Evolutionary conservation across 2,888 invertebrate species (phyloP).

Genomic region (Drosophila greeni): DNA sequence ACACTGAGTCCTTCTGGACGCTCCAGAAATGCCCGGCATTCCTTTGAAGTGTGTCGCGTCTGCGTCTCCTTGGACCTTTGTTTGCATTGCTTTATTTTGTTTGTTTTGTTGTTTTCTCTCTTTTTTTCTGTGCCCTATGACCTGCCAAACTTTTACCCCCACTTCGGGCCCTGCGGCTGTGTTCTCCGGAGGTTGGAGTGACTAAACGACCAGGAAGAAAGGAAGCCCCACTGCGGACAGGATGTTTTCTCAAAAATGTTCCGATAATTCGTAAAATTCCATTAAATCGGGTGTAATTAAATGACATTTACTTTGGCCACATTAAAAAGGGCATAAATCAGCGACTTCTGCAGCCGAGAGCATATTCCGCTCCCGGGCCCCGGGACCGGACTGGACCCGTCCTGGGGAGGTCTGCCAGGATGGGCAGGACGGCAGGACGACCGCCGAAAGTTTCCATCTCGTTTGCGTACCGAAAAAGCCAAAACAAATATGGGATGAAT

Average conservation of each 20-base stretch:
- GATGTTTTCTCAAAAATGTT: constrained; percentile 52
- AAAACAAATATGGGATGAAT: constrained; percentile 71
- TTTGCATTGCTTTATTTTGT: constrained; percentile 17
- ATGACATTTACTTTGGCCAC: constrained; percentile 78
- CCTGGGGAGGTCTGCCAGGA: constrained; percentile 3
- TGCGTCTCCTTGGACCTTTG: constrained; percentile 23
- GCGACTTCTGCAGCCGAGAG: constrained; percentile 58
- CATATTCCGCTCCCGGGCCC: constrained; percentile 52
- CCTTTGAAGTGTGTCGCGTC: constrained; percentile 61
- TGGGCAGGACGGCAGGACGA: constrained; percentile 4
- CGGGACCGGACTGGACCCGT: constrained; percentile 25
- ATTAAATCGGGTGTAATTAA: constrained; percentile 78
- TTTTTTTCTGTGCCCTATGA: constrained; percentile 1
- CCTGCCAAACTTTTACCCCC: constrained; percentile 18
- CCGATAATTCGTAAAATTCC: constrained; percentile 78
- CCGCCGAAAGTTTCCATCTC: constrained; percentile 56
- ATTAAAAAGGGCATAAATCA: constrained; percentile 79
- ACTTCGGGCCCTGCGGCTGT: constrained; percentile 14
- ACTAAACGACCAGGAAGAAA: constrained; percentile 44
- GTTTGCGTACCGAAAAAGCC: constrained; percentile 60
- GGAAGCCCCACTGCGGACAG: constrained; percentile 11
- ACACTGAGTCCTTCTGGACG: constrained; percentile 34
- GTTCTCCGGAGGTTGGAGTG: constrained; percentile 10
- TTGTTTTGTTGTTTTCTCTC: neutral
- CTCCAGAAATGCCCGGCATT: constrained; percentile 50